Conservation (phyloP, 2,113 vertebrate genomes). For the Thermophis baileyi region DNA sequence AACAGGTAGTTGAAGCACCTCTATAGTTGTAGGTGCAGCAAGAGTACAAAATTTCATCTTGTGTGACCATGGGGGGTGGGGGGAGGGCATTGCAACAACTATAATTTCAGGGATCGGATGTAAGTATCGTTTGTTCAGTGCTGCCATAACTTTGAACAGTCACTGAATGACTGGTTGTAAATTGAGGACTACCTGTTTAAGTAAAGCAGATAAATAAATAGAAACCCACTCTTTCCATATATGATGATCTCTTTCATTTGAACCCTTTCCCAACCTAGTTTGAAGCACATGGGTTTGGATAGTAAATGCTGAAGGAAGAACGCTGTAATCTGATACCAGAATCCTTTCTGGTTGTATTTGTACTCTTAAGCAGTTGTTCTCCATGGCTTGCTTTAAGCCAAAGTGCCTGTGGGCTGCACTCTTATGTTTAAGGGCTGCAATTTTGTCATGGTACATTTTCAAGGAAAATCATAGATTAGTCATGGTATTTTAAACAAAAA, state of each 20-base stretch:
- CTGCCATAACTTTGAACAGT: background rate
- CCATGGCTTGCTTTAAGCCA: slow-evolving; percentile 42
- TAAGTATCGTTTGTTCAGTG: background rate
- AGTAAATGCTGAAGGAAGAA: slow-evolving; percentile 24
- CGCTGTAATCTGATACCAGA: slow-evolving; percentile 37
- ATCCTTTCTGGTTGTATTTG: slow-evolving; percentile 44
- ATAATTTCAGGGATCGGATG: background rate
- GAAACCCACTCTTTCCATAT: background rate
- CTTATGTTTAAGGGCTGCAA: slow-evolving; percentile 55
- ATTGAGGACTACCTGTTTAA: background rate
- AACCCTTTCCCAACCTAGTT: slow-evolving; percentile 11
- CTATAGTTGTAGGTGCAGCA: background rate
- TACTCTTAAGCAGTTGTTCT: slow-evolving; percentile 30
- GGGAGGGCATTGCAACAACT: background rate
- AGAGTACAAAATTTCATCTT: background rate
- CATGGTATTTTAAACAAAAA: slow-evolving; percentile 44
- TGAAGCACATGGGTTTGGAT: slow-evolving; percentile 21
- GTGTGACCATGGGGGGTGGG: background rate
- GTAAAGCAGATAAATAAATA: background rate
- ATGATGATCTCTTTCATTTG: slow-evolving; percentile 26
- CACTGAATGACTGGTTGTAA: background rate
- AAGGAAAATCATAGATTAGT: slow-evolving; percentile 61
- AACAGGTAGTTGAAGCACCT: background rate
- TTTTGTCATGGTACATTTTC: slow-evolving; percentile 61
- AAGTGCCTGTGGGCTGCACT: slow-evolving; percentile 49